Percentiles rank a stretch among this genome's conserved stretches.
Conservation (phyloP, 1,140 invertebrate species). For the Trichonephila clavata region DNA sequence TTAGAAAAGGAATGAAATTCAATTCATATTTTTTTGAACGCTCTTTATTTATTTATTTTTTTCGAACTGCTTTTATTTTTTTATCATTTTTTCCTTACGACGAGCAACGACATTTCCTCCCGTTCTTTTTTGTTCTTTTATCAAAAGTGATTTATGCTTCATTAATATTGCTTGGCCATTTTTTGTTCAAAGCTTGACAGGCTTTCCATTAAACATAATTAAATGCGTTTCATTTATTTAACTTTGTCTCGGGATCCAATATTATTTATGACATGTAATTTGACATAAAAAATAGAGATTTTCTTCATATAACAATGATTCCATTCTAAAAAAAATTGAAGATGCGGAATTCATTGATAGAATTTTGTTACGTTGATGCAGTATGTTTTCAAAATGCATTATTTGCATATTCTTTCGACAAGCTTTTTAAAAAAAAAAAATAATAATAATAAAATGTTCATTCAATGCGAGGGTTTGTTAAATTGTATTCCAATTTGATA, state of each 20-base stretch:
- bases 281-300: background rate
- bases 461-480: no score
- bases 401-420: no score
- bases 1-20: conserved; percentile 10
- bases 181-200: background rate
- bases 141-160: background rate
- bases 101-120: background rate
- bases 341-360: no score
- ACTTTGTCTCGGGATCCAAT: background rate
- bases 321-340: no score
- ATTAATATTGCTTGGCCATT: background rate
- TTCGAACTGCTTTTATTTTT: background rate
- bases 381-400: no score
- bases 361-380: no score
- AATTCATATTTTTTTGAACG: conserved; percentile 13
- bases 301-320: background rate
- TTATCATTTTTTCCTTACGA: background rate
- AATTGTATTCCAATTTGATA: no score
- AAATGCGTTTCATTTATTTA: background rate
- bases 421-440: no score
- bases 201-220: conserved; percentile 26
- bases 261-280: background rate
- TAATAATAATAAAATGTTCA: no score
- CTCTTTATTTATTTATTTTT: background rate
- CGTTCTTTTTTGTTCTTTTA: background rate